phyloP scores from a whole-genome alignment of 1,140 invertebrate genomes.

The Eupeodes corollae region DNA sequence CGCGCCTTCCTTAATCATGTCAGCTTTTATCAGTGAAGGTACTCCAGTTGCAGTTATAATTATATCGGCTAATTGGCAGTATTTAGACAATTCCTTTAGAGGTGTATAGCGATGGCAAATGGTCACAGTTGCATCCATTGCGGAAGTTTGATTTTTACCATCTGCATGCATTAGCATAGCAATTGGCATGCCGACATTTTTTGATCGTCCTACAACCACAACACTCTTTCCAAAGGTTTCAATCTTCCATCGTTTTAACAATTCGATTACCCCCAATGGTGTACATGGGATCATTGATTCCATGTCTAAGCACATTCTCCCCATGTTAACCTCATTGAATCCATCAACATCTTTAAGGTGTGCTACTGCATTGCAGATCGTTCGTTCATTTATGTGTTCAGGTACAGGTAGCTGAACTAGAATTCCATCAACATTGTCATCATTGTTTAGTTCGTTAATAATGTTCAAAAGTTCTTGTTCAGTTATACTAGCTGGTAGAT shows the following conservation, averaged over 20 bases:
- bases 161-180: conserved; percentile 65
- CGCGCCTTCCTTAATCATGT: conserved; percentile 77
- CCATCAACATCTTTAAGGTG: conserved; percentile 82
- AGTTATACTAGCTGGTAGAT: conserved; percentile 42
- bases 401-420: conserved; percentile 73
- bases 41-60: conserved; percentile 65
- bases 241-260: conserved; percentile 53
- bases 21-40: conserved; percentile 59
- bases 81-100: conserved; percentile 51
- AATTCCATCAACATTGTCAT: conserved; percentile 62
- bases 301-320: conserved; percentile 57
- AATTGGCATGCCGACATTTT: conserved; percentile 77
- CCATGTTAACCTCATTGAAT: conserved; percentile 63
- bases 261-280: conserved; percentile 63
- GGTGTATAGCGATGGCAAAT: conserved; percentile 78
- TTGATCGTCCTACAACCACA: conserved; percentile 72
- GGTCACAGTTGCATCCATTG: conserved; percentile 70
- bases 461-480: conserved; percentile 51
- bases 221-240: conserved; percentile 70
- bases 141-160: conserved; percentile 46
- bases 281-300: conserved; percentile 66
- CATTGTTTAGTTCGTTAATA: conserved; percentile 54
- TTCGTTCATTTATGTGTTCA: conserved; percentile 53
- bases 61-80: conserved; percentile 62
- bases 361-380: conserved; percentile 61